phyloP scores from a whole-genome alignment of 2,113 vertebrate genomes.

The Anoplopoma fimbria region DNA sequence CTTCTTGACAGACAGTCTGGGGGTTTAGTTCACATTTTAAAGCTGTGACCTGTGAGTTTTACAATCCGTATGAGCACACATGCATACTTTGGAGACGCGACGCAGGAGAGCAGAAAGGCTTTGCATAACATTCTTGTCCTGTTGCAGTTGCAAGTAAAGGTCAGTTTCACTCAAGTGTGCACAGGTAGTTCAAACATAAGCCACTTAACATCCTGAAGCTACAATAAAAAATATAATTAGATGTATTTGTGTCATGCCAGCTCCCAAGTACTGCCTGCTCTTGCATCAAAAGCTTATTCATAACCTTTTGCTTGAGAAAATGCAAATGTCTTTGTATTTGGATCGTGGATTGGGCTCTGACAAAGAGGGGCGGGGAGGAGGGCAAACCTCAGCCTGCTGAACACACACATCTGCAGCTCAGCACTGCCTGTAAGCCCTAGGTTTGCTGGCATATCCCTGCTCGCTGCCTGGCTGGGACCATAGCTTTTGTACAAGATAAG shows the following conservation, averaged over 20 bases:
- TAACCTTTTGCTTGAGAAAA: constrained; percentile 56
- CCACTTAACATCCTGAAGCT: constrained; percentile 31
- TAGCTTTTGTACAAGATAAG: constrained; percentile 70
- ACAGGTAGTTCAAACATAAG: constrained; percentile 39
- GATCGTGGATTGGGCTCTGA: constrained; percentile 45
- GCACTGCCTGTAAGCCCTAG: constrained; percentile 60
- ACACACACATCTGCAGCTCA: constrained; percentile 70
- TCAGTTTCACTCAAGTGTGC: constrained; percentile 38
- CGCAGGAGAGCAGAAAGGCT: constrained; percentile 10
- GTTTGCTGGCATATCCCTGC: constrained; percentile 61
- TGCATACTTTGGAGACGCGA: not conserved
- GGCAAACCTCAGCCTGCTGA: constrained; percentile 62
- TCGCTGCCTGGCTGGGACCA: constrained; percentile 65
- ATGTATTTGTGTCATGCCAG: constrained; percentile 52
- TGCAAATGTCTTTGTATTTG: constrained; percentile 59
- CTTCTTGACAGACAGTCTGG: not conserved
- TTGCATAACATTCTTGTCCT: constrained; percentile 17
- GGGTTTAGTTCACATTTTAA: constrained; percentile 6
- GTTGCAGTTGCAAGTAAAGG: constrained; percentile 27
- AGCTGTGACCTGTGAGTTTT: constrained; percentile 21
- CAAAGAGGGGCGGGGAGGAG: constrained; percentile 32
- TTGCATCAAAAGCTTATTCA: constrained; percentile 41
- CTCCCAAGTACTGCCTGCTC: constrained; percentile 23
- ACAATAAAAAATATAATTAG: constrained; percentile 49
- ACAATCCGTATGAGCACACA: not conserved